Base-by-base conservation (phyloP, 1,140 invertebrate genomes). In the Anastrepha ludens region DNA sequence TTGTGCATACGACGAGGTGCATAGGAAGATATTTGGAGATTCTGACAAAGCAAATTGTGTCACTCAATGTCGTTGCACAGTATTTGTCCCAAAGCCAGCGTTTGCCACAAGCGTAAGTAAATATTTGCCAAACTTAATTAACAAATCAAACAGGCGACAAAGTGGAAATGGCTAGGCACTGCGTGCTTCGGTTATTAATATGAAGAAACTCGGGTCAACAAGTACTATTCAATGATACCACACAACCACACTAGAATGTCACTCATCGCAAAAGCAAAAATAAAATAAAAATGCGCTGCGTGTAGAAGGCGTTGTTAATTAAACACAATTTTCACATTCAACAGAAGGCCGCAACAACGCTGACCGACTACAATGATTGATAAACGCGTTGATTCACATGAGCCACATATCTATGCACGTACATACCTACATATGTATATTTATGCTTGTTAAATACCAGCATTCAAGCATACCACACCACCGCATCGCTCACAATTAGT, bases 61-160 rank as follows among this genome's bases (percentile, higher is more conserved):
- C 29, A 29, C 29, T 29, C 29, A 29, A 29, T 29, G 1, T 29
- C 29, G 29, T 29, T 29, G 29, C 64, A 65, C 64, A 39, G 17
- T 20, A 9, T 5, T 39, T 39, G 20, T 0, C 64, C 64, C 2
- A 67, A 67, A 20, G 65, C 20, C 20, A 67, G 11, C 39, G 65
- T 41, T 67, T 20, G 39, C 11, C 65, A 20, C 29, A 67, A 67
- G 65, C 39, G 17, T 67, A 67, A 67, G 65, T 39, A 41, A 67
- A 67, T 67, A 67, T 67, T 67, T 67, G 65, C 65, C 3, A 67
- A 67, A 67, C 65, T 67, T 67, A 67, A 67, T 67, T 67, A 67
- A 67, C 65, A 67, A 29, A 39, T 67, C 65, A 67, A 67, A 41
- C 65, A 20, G 65, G 29, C 65, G 8, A 41, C 65, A 67, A 62